phyloP scores from a whole-genome alignment of 2,888 invertebrate species.

The Dryocosmus kuriphilus region DNA sequence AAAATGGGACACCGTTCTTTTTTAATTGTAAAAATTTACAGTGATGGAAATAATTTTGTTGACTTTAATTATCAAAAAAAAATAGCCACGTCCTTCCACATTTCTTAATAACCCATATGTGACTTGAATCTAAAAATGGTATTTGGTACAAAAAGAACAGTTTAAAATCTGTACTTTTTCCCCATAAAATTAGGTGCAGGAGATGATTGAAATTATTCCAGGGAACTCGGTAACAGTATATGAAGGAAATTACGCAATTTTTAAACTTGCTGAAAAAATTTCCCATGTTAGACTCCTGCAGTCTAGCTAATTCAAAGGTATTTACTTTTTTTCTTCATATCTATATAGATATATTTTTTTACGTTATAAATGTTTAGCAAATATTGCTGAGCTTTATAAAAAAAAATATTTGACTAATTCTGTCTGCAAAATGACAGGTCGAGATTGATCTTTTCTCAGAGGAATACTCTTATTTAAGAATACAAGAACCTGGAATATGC shows the following conservation, averaged over 20 bases:
- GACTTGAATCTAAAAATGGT: too few relatives aligned
- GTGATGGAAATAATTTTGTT: too few relatives aligned
- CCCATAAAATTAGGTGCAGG: neutral
- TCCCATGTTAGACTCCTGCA: neutral
- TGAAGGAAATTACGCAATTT: neutral
- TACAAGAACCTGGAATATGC: conserved; percentile 47
- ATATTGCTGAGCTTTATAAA: neutral
- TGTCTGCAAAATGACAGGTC: neutral
- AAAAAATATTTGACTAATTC: neutral
- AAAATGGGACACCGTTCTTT: too few relatives aligned
- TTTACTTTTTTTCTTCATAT: neutral
- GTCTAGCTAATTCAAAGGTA: neutral
- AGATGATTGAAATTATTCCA: neutral
- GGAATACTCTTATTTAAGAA: neutral
- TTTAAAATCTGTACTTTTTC: neutral
- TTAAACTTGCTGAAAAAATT: neutral
- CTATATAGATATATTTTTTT: too few relatives aligned
- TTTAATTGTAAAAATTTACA: too few relatives aligned
- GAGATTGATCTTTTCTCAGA: conserved; percentile 2
- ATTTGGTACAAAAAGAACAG: neutral
- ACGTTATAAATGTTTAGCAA: neutral
- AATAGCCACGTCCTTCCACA: too few relatives aligned
- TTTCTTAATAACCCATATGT: too few relatives aligned
- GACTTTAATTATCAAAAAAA: too few relatives aligned
- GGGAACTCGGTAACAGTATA: neutral